Percentiles rank a stretch among this genome's conserved stretches.
phyloP scores from a whole-genome alignment of 2,888 invertebrate genomes.

The Scaptomyza polygonia region DNA sequence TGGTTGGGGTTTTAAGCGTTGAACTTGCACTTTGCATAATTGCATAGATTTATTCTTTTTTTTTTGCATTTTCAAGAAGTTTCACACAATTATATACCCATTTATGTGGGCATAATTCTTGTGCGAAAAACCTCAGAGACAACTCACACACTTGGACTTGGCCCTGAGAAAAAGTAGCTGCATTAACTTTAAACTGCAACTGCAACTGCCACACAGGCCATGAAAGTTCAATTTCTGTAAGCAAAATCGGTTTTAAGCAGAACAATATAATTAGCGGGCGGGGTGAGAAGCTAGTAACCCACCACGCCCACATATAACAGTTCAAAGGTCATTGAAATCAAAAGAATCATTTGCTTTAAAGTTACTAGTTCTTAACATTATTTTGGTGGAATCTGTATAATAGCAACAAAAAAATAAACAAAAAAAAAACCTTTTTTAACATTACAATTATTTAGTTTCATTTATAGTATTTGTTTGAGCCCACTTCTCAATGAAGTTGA shows the following conservation, averaged over 20 bases:
- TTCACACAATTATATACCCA: conserved; percentile 69
- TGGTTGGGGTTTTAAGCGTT: conserved; percentile 34
- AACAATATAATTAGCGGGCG: conserved; percentile 14
- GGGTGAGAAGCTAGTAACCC: background rate
- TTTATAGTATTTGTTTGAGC: background rate
- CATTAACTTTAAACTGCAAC: background rate
- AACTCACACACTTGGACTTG: conserved; percentile 57
- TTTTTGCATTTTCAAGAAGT: conserved; percentile 23
- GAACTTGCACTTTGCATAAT: conserved; percentile 77
- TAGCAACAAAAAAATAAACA: too few relatives aligned
- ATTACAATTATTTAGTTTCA: too few relatives aligned
- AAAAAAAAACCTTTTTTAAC: too few relatives aligned
- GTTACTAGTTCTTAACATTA: background rate
- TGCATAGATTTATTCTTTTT: conserved; percentile 35
- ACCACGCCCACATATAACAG: conserved; percentile 22
- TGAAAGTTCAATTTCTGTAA: conserved; percentile 34
- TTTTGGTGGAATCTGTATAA: background rate
- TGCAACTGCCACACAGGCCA: conserved; percentile 22
- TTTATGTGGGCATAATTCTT: conserved; percentile 65
- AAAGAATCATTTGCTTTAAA: background rate
- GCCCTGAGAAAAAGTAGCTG: conserved; percentile 32
- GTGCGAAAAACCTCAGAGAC: conserved; percentile 50
- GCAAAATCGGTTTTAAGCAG: conserved; percentile 36
- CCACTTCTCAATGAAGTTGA: conserved; percentile 1
- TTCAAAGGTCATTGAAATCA: background rate